Base-by-base conservation (phyloP, 30 jellyfish, hydroid and myxozoan species). In the Cassiopea andromeda region DNA sequence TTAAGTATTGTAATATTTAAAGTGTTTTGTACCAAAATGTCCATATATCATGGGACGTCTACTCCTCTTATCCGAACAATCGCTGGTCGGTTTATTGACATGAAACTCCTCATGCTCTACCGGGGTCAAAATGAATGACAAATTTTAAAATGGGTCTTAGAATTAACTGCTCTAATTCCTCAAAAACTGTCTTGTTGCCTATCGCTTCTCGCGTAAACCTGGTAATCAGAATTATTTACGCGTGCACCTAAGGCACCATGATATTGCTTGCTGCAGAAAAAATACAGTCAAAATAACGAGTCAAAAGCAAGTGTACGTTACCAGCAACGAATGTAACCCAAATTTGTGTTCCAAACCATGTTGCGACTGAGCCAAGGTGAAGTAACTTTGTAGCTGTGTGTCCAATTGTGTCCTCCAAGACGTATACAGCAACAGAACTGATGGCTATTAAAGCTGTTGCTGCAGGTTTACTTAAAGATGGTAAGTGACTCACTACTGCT, bases 251-350 rank as follows among this genome's bases (percentile, higher is more conserved):
- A 27, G 38, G 38, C 38, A 54, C 64, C 64, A 6, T 10, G 0
- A 54, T 3, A 54, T 54, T 54, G 64, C 64, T 54, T 10, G 10
- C 64, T 54, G 12, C 7, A 10, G 7, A 6, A 3, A 10, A 54
- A 10, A 6, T 54, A 54, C 64, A 54, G 10, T 3, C 64, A 54
- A 3, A 54, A 54, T 6, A 54, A 10, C 7, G 12, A 54, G 12
- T 54, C 12, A 10, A 54, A 54, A 10, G 12, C 7, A 3, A 6
- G 12, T 54, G 7, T 54, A 64, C 8, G 43, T 64, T 92, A 92
- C 98, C 98, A 60, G 98, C 89, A 6, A 92, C 98, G 48, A 92
- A 92, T 17, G 95, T 92, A 88, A 92, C 98, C 98, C 98, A 92
- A 74, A 85, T 85, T 44, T 92, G 98, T 19, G 93, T 85, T 81